Base-by-base conservation (phyloP, 2,888 invertebrate genomes). In the Zelleria hepariella region DNA sequence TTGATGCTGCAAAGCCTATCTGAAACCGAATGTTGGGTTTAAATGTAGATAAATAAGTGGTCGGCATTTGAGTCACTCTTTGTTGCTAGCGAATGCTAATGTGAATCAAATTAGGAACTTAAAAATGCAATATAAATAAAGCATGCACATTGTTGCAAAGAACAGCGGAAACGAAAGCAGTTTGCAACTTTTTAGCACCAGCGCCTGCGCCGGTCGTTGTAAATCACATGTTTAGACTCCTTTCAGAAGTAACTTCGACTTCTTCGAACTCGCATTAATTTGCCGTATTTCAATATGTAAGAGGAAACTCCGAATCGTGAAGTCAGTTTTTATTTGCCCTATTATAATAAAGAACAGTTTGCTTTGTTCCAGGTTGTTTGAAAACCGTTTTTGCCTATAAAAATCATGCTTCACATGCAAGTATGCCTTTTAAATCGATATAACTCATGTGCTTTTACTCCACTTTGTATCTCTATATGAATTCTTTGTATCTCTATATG, bases 201-300 rank as follows among this genome's bases (percentile, higher is more conserved):
- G 58, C 58, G 74, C 81, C 63, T 72, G 69, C 73, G 71, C 73
- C 79, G 78, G 77, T 72, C 77, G 84, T 80, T 77, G 83, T 88
- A 88, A 87, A 88, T 88, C 87, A 87, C 73, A 67, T 73, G 73
- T 78, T 79, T 79, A 80, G 81, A 80, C 32, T 80, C 82, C 82
- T 80, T 84, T 84, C 83, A 82, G 80, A 85, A 86, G 85, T 85
- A 85, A 86, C 82, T 83, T 82, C 78, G 81, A 80, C 82, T 88
- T 88, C 87, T 84, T 83, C 86, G 87, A 88, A 88, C 78, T 76
- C 78, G 66, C 86, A 87, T 88, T 86, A 86, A 86, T 87, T 78
- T 79, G 78, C 80, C 78, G 82, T 83, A 83, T 80, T 84, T 85
- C 82, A 86, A 82, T 79, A 78, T 74, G 72, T 74, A 73, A 85